Conservation (phyloP, 2,888 invertebrate genomes). For the Sphinx pinastri region DNA sequence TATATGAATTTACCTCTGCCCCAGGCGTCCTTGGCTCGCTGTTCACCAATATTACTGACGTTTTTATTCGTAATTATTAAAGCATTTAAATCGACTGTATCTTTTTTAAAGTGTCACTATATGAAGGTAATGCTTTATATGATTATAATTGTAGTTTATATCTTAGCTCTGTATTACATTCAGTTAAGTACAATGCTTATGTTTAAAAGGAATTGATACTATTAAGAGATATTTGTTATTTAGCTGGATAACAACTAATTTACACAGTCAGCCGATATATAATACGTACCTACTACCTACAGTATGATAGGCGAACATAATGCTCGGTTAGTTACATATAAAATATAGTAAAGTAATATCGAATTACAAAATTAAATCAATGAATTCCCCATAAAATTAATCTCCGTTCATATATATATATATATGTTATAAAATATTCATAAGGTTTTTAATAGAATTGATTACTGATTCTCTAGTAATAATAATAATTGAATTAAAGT, state of each 20-base stretch:
- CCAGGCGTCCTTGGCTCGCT: slow-evolving; percentile 7
- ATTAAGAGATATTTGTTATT: too few relatives aligned
- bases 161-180: not conserved
- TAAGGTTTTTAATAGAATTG: not conserved
- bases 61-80: not conserved
- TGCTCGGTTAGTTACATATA: too few relatives aligned
- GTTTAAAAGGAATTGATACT: too few relatives aligned
- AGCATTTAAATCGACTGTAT: not conserved
- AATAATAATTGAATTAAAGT: not conserved
- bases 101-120: not conserved
- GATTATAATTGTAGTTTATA: not conserved
- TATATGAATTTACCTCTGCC: not conserved
- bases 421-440: not conserved
- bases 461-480: not conserved
- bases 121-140: not conserved
- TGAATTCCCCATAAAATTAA: too few relatives aligned
- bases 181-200: not conserved
- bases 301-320: too few relatives aligned
- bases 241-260: too few relatives aligned
- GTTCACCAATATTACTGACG: slow-evolving; percentile 1
- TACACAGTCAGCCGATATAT: too few relatives aligned
- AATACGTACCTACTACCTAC: too few relatives aligned
- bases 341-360: too few relatives aligned
- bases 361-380: too few relatives aligned
- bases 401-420: not conserved